Evolutionary conservation across 2,797 vertebrate genomes (phyloP).

Genomic region (Spatula clypeata): DNA sequence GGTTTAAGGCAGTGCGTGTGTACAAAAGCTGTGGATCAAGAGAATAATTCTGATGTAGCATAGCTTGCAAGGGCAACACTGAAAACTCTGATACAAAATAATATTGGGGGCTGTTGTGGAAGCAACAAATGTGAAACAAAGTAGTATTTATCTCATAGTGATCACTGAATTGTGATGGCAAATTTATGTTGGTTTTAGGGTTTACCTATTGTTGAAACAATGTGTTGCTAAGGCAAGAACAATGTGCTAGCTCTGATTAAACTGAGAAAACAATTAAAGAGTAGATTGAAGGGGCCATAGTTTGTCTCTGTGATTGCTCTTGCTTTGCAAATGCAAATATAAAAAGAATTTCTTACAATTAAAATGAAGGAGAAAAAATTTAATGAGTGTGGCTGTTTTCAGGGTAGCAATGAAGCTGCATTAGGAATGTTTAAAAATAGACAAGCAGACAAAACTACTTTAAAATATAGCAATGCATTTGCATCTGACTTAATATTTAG

Average conservation of each 20-base stretch:
- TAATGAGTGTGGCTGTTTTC: neutral
- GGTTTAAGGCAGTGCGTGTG: accelerated
- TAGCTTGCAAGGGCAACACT: accelerated
- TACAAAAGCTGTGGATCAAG: neutral
- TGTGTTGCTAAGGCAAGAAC: neutral
- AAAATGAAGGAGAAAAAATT: neutral
- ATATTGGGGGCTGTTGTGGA: neutral
- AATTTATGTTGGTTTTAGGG: neutral
- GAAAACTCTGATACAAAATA: neutral
- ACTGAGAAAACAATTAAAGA: neutral
- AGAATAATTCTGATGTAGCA: neutral
- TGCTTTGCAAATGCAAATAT: neutral
- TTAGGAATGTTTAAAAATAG: neutral
- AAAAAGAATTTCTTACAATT: neutral
- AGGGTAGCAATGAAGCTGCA: neutral
- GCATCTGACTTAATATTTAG: neutral
- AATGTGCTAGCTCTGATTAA: neutral
- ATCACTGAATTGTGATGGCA: neutral
- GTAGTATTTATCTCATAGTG: neutral
- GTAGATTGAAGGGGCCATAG: neutral
- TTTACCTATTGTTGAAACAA: neutral
- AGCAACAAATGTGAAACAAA: neutral
- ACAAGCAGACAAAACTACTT: neutral
- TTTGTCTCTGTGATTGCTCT: neutral
- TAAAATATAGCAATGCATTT: neutral